Base-by-base conservation (phyloP, 2,888 invertebrate genomes). In the Patella caerulea region DNA sequence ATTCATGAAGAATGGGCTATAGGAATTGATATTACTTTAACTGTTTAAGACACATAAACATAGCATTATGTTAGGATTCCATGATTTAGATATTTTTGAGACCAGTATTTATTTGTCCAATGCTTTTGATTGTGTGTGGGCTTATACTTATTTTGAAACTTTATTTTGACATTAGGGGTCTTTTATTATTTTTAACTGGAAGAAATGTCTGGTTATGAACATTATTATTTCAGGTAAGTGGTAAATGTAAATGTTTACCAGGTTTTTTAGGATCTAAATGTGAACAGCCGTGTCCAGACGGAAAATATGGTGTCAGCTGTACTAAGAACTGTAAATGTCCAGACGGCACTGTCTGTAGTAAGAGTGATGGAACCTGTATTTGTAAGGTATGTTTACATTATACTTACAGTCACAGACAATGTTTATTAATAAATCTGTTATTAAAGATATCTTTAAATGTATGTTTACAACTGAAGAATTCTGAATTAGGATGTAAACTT, bases 301-400 rank as follows among this genome's bases (percentile, higher is more conserved):
- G 83, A 73, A 81, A 76, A 73, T 89, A 84, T 80, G 88, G 88
- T 17, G 74, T 78, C 73, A 84, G 82, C 78, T 90, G 88, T 81
- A 71, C 73, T 53, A 54, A 73, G 19, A 72, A 73, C 12, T 87
- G 86, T 69, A 55, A 72, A 24, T 84, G 84, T 77, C 45, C 74
- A 53, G 45, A 74, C 19, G 85, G 84, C 15, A 24, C 19, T 12
- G 55, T 77, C n/a, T 87, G 87, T 77, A 81, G 83, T 76, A 84
- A 82, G 76, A 82, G 79, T 11, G 82, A 85, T 73, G 87, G 86
- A 2, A 72, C 76, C 12, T 86, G 86, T 73, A 78, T 79, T 53
- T 86, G 85, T 72, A 72, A 77, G 76, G 86, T 84, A 79, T 69
- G 74, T 34, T 15, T 56, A 11, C 24, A 3, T 34, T 24, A n/a